These are phyloP conservation scores for Lagria hirta DNA, from an alignment of 2,888 invertebrate genomes.

Conservation along the genomic window DNA sequence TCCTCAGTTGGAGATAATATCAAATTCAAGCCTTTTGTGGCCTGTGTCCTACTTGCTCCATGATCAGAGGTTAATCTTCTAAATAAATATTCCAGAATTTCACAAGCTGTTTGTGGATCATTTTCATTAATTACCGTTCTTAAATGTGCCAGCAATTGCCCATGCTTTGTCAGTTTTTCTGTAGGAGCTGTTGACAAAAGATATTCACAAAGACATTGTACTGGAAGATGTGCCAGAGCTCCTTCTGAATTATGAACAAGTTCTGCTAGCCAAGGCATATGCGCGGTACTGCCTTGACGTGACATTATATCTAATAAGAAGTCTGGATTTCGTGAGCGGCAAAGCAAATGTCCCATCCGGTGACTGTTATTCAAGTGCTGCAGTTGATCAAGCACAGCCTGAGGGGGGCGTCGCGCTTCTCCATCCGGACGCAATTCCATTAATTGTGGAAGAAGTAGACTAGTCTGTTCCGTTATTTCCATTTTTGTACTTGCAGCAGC, in stretches of 20 bases:
- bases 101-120: slow-evolving; percentile 64
- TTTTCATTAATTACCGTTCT: slow-evolving; percentile 59
- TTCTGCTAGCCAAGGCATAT: slow-evolving; percentile 97
- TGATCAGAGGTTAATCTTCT: slow-evolving; percentile 81
- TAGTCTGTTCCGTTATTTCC: slow-evolving; percentile 87
- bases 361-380: slow-evolving; percentile 75
- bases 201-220: slow-evolving; percentile 97
- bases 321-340: slow-evolving; percentile 86
- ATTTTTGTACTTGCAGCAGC: slow-evolving; percentile 88
- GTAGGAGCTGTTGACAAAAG: slow-evolving; percentile 70
- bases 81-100: slow-evolving; percentile 88
- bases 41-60: slow-evolving; percentile 73
- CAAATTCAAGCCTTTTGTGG: slow-evolving; percentile 60
- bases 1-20: slow-evolving; percentile 52
- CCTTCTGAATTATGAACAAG: slow-evolving; percentile 90
- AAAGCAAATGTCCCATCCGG: slow-evolving; percentile 85
- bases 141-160: slow-evolving; percentile 64
- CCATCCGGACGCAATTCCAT: slow-evolving; percentile 86
- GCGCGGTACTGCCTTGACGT: slow-evolving; percentile 78
- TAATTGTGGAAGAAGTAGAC: slow-evolving; percentile 80
- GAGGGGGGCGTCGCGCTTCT: slow-evolving; percentile 79
- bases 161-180: slow-evolving; percentile 72
- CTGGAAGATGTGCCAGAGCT: slow-evolving; percentile 83
- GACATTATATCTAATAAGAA: slow-evolving; percentile 91
- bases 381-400: slow-evolving; percentile 73